These are phyloP conservation scores for Pelusios castaneus DNA, from an alignment of 2,113 vertebrate genomes.

Conservation along the genomic window DNA sequence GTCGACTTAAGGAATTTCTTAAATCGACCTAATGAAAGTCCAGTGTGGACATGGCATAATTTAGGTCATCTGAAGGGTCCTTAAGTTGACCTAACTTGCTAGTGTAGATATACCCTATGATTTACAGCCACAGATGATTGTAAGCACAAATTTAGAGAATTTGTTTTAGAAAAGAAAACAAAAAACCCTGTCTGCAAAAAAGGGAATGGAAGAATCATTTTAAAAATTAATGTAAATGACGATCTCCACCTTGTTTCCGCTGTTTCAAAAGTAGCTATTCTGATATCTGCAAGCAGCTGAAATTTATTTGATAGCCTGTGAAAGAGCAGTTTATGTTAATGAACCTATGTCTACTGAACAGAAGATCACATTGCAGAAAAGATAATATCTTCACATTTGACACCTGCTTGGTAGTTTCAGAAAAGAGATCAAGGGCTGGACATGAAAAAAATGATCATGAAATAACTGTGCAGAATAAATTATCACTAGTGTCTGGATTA, in stretches of 20 bases:
- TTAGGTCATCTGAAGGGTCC: too few species aligned
- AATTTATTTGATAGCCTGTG: background rate
- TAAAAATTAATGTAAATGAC: background rate
- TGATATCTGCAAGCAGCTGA: background rate
- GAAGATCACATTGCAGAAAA: background rate
- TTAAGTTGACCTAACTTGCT: too few species aligned
- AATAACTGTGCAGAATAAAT: background rate
- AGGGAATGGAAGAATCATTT: background rate
- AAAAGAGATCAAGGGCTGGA: background rate
- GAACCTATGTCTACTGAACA: background rate
- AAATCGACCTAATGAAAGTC: too few species aligned
- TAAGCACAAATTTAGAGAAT: background rate
- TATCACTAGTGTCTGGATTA: background rate
- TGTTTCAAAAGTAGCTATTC: background rate
- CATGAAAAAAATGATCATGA: background rate
- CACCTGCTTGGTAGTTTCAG: background rate
- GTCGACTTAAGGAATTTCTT: too few species aligned
- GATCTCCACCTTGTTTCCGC: background rate
- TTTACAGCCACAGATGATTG: rapidly evolving
- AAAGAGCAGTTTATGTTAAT: background rate
- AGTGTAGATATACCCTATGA: too few species aligned
- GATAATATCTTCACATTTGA: background rate
- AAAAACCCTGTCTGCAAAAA: background rate
- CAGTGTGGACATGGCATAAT: too few species aligned
- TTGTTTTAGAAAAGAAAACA: background rate